These are phyloP conservation scores for Cyprinodon diabolis DNA, from an alignment of 2,797 vertebrate genomes.

Conservation along the genomic window DNA sequence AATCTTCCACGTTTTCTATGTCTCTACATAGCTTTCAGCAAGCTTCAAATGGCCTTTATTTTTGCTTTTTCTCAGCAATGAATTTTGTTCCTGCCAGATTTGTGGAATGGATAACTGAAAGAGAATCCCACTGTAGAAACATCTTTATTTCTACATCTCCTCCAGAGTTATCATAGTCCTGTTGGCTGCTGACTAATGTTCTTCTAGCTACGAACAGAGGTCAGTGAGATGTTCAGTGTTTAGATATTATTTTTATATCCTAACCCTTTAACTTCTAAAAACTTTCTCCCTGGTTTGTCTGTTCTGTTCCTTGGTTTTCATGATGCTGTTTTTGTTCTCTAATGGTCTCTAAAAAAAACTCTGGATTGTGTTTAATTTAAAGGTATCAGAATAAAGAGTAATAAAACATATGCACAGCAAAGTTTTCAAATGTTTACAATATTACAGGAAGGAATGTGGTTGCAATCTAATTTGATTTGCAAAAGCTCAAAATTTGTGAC, in stretches of 20 bases:
- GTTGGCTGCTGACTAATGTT: neutral
- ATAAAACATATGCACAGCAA: neutral
- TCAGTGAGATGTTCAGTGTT: neutral
- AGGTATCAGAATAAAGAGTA: neutral
- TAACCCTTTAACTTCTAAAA: neutral
- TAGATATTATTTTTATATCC: neutral
- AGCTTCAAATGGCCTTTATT: neutral
- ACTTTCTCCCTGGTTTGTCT: neutral
- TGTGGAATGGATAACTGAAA: neutral
- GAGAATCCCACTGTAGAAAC: neutral
- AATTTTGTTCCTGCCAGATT: neutral
- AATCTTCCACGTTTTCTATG: neutral
- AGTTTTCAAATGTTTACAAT: neutral
- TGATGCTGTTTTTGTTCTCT: neutral
- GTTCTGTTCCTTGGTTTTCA: neutral
- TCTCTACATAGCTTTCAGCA: neutral
- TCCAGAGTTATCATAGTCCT: neutral
- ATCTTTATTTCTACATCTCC: neutral
- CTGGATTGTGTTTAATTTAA: neutral
- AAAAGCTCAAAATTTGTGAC: neutral
- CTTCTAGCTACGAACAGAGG: neutral
- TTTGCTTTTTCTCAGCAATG: neutral
- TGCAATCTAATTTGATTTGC: neutral
- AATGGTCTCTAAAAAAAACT: neutral
- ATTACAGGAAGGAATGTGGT: neutral